These are phyloP conservation scores for Spheniscus humboldti DNA, from an alignment of 2,797 vertebrate genomes.

Conservation along the genomic window DNA sequence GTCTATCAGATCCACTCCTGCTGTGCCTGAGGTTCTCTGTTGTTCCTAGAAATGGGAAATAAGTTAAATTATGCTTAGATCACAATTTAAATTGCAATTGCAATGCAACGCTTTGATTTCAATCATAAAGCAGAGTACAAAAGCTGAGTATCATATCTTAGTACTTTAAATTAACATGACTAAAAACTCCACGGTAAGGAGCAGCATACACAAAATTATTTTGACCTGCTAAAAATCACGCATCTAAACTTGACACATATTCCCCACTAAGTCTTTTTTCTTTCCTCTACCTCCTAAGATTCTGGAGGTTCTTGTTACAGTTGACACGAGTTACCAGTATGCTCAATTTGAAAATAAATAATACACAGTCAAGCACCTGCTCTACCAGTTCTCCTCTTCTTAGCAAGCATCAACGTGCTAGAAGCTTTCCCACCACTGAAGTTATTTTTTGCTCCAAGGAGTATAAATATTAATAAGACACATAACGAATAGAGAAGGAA, in stretches of 20 bases:
- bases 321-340: background rate
- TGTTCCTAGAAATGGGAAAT: slow-evolving; percentile 76
- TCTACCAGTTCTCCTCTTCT: background rate
- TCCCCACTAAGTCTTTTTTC: background rate
- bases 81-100: background rate
- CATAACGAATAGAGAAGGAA: background rate
- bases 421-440: background rate
- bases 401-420: background rate
- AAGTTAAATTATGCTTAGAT: background rate
- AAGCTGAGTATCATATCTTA: background rate
- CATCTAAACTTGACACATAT: background rate
- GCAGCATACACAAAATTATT: background rate
- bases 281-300: background rate
- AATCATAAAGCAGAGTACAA: background rate
- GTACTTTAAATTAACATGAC: background rate
- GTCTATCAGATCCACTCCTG: slow-evolving; percentile 90
- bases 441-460: background rate
- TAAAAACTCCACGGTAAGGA: background rate
- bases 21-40: slow-evolving; percentile 85
- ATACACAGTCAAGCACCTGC: background rate
- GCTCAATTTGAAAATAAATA: background rate
- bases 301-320: background rate
- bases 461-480: background rate
- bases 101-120: background rate
- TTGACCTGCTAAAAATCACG: background rate